Base-by-base conservation (phyloP, 2,113 vertebrate genomes). In the Aegithalos caudatus region DNA sequence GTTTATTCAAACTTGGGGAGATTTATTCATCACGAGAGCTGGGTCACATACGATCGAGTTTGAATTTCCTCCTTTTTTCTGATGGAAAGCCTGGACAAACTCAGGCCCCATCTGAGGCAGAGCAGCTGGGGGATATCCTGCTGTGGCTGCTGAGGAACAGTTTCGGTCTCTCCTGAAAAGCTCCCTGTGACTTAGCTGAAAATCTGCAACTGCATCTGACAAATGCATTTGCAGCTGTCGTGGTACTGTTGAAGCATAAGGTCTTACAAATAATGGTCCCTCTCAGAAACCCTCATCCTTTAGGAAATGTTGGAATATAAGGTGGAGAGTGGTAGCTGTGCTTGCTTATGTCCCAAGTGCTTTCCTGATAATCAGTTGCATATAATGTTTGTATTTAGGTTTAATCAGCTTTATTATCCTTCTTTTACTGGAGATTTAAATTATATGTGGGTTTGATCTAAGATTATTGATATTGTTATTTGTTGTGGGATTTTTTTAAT, bases 351-450 rank as follows among this genome's bases (percentile, higher is more conserved):
- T 70, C 85, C 72, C 60, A 64, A 70, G 38, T 92, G 71, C 47
- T 87, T 69, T 96, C 88, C 71, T 70, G 40, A 78, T 92, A 67
- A 81, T 83, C 60, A 23, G 35, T 66, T 90, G 60, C 74, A n/a
- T 78, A 50, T 53, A 45, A 21, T 71, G 50, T 86, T 95, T 88
- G 69, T 79, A 66, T 80, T 77, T 93, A 54, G 62, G 37, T 83
- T 88, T 93, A 90, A 88, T 95, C 79, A 95, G 65, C 60, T 96
- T 96, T 92, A 73, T 94, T 90, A 40, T 78, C 67, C 31, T 82
- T 62, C 61, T 67, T 93, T 71, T 88, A 66, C 25, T 84, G 67
- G 40, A 81, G 58, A 86, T 58, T 86, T 86, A 90, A 93, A 81
- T 90, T 88, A 60, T 80, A 80, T 45, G 80, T 78, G 90, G 60